Base-by-base conservation (phyloP, 2,888 invertebrate genomes). In the Ophioninae sp. region DNA sequence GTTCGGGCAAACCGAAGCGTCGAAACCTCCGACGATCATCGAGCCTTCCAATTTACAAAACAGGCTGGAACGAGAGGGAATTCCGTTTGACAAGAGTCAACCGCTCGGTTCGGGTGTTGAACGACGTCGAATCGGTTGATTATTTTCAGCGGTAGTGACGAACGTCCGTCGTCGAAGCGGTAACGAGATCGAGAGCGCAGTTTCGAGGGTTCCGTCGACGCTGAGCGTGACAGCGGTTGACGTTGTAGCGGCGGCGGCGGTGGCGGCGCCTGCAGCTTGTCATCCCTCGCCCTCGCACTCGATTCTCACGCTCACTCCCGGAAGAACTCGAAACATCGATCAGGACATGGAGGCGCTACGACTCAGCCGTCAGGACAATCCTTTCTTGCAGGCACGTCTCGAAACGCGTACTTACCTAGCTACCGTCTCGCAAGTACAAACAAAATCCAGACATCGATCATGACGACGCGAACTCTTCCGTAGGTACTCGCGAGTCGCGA, bases 311-410 rank as follows among this genome's bases (percentile, higher is more conserved):
- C 92, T 96, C 86, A 96, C 96, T 87, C 96, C 96, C 72, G 96
- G 96, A 23, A 94, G 96, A 86, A 95, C 96, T 84, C 94, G 96
- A 87, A 96, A 96, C 93, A 96, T 96, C 89, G 96, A 96, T 89
- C 96, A 96, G 93, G 97, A 97, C 90, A 97, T 97, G 96, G 96
- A 97, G 92, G 96, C 96, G 37, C 93, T 97, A 64, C 94, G 97
- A 89, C 94, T 96, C 67, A 97, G 97, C 8, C 94, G 97, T 83
- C 97, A 97, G 93, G 97, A 97, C 93, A 97, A 97, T 93, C 97
- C 97, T 1, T 97, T 96, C 91, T 93, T 97, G 84, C 96, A 96
- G 95, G 96, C 96, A 44, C 13, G 44, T 3, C 13, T 13, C 2
- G 3, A 44, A 44, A 44, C 10, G 6, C 44, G 13, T 13, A 44